phyloP scores from a whole-genome alignment of 2,888 invertebrate genomes.

The Amiota minor region DNA sequence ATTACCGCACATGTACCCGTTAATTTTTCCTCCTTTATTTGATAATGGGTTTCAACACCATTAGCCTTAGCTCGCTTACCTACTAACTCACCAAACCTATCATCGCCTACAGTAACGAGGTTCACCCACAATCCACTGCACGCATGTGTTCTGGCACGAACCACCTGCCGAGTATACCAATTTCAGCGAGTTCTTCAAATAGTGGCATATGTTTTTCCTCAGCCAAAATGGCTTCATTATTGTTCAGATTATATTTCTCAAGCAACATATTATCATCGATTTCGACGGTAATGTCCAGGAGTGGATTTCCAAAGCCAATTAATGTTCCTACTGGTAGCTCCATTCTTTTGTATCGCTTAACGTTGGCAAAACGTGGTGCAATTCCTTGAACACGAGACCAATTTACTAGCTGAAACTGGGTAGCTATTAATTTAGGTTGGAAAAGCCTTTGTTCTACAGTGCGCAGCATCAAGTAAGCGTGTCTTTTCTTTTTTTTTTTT shows the following conservation, averaged over 20 bases:
- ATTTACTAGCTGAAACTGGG: too few species aligned
- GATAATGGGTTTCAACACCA: slow-evolving; percentile 50
- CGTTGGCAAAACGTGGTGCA: too few species aligned
- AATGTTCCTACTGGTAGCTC: slow-evolving; percentile 47
- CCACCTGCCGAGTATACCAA: slow-evolving; percentile 54
- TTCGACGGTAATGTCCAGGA: slow-evolving; percentile 51
- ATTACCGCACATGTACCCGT: slow-evolving; percentile 55
- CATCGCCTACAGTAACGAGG: slow-evolving; percentile 52
- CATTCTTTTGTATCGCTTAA: slow-evolving; percentile 29
- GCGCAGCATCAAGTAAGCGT: too few species aligned
- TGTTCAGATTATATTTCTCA: slow-evolving; percentile 48
- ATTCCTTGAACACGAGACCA: too few species aligned
- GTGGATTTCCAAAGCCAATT: slow-evolving; percentile 58
- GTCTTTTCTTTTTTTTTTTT: too few species aligned
- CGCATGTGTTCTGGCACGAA: slow-evolving; percentile 57
- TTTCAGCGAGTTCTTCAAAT: slow-evolving; percentile 51
- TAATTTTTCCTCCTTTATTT: slow-evolving; percentile 41
- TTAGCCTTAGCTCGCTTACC: slow-evolving; percentile 49
- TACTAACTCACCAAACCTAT: slow-evolving; percentile 51
- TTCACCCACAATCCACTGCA: slow-evolving; percentile 49
- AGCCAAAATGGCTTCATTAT: slow-evolving; percentile 54
- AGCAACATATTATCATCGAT: slow-evolving; percentile 48
- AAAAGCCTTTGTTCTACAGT: too few species aligned
- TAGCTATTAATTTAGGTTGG: too few species aligned
- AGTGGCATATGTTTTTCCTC: slow-evolving; percentile 50